Evolutionary conservation across 2,797 vertebrate species (phyloP).

Genomic region (Pangasius djambal): DNA sequence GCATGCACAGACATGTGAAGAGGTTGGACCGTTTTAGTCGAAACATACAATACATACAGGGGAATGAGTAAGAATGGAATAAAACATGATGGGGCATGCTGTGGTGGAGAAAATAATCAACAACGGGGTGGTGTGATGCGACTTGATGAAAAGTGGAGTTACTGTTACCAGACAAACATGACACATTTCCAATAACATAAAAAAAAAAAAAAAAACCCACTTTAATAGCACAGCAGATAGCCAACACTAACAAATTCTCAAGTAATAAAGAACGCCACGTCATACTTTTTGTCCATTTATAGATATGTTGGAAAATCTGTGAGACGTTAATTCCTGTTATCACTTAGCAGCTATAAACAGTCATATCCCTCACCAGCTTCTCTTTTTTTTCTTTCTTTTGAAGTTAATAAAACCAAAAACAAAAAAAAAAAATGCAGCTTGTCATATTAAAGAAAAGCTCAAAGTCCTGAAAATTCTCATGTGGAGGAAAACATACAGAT

Average conservation of each 20-base stretch:
- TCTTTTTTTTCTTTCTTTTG: not conserved
- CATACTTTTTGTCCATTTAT: not conserved
- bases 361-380: not conserved
- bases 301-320: not conserved
- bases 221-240: not conserved
- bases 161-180: not conserved
- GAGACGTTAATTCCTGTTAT: not conserved
- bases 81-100: not conserved
- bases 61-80: not conserved
- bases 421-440: not conserved
- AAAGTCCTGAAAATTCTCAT: not conserved
- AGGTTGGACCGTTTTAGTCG: not conserved
- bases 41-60: not conserved
- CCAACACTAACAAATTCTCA: not conserved
- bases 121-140: not conserved
- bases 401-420: not conserved
- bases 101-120: not conserved
- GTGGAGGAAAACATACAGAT: not conserved
- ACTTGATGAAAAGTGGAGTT: not conserved
- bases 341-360: not conserved
- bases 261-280: not conserved
- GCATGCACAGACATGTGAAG: not conserved
- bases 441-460: not conserved
- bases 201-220: no score
- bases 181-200: not conserved